These are phyloP conservation scores for Nesogale talazaci DNA, from an alignment of 2,113 vertebrate species.

Conservation along the genomic window DNA sequence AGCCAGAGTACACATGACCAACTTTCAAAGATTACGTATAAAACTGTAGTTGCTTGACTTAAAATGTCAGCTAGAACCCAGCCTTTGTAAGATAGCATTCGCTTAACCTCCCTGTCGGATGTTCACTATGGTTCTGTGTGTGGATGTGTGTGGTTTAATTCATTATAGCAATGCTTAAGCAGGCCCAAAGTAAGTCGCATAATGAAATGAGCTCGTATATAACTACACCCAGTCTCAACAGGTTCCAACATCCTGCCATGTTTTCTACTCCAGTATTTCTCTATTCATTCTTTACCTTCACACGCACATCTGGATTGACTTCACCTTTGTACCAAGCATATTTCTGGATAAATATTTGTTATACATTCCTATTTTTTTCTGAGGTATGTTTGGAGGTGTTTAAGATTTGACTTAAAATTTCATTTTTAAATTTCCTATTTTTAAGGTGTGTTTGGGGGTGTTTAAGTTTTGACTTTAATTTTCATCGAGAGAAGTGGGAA, in stretches of 20 bases:
- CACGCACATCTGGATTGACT: too few species aligned
- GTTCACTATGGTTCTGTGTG: too few species aligned
- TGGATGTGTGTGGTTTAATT: not conserved
- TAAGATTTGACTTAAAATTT: constrained; percentile 1
- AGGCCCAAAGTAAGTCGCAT: not conserved
- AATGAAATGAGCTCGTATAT: too few species aligned
- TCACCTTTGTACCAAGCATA: too few species aligned
- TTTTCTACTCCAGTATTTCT: not conserved
- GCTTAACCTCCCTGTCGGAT: not conserved
- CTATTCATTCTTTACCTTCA: too few species aligned
- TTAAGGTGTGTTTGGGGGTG: too few species aligned
- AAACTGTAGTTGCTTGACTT: not conserved
- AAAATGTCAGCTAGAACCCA: constrained; percentile 1
- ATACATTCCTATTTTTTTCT: too few species aligned
- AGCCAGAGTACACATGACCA: not conserved
- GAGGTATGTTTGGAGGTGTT: too few species aligned
- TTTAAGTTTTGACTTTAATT: not conserved
- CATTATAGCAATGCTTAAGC: not conserved
- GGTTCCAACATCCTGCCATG: not conserved
- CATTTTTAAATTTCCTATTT: not conserved
- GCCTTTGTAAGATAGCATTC: not conserved
- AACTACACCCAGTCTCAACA: not conserved
- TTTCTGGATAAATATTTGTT: too few species aligned
- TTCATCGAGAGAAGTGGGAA: constrained; percentile 4
- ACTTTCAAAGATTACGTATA: constrained; percentile 1